Evolutionary conservation across 2,888 invertebrate genomes (phyloP).

Genomic region (Anarsia innoxiella): DNA sequence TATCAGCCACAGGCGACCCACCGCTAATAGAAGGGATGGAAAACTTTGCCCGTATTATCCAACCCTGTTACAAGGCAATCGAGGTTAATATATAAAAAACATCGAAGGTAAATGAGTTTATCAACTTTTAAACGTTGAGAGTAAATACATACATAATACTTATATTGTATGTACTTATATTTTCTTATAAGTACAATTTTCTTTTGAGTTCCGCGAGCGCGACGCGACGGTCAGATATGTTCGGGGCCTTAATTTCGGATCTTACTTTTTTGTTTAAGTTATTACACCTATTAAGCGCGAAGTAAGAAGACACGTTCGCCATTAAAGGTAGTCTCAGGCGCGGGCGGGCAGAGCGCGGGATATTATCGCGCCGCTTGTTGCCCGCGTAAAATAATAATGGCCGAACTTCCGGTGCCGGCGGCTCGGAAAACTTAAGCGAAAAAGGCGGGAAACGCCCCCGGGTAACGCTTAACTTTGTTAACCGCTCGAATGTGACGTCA

Average conservation of each 20-base stretch:
- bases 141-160: no score
- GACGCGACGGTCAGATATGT: slow-evolving; percentile 18
- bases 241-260: slow-evolving; percentile 47
- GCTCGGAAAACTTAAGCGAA: slow-evolving; percentile 70
- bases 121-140: no score
- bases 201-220: no score
- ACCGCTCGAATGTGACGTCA: slow-evolving; percentile 68
- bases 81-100: no score
- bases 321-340: slow-evolving; percentile 58
- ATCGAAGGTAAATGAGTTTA: no score
- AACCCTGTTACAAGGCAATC: no score
- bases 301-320: slow-evolving; percentile 71
- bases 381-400: slow-evolving; percentile 77
- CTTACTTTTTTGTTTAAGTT: slow-evolving; percentile 64
- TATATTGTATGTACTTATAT: no score
- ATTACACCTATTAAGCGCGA: slow-evolving; percentile 70
- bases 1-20: background rate
- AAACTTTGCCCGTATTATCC: no score
- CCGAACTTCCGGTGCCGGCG: slow-evolving; percentile 75
- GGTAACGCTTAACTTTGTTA: slow-evolving; percentile 60
- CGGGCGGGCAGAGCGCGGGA: slow-evolving; percentile 57
- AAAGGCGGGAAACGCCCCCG: slow-evolving; percentile 70
- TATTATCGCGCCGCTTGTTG: slow-evolving; percentile 77
- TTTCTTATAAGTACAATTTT: no score
- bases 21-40: slow-evolving; percentile 5